These are phyloP conservation scores for Zaprionus tsacasi DNA, from an alignment of 1,140 invertebrate genomes.

Conservation along the genomic window DNA sequence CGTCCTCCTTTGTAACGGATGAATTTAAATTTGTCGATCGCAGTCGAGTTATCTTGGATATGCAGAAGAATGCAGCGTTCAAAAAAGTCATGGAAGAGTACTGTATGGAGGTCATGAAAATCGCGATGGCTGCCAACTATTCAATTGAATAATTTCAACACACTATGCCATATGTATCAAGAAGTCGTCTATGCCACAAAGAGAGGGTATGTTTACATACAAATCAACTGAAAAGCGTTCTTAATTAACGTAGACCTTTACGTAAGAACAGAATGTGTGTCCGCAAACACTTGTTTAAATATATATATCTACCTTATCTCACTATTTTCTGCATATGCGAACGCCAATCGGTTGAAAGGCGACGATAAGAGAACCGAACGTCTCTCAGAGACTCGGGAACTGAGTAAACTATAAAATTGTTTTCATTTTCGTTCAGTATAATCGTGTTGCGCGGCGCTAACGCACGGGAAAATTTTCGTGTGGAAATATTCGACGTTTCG, in stretches of 20 bases:
- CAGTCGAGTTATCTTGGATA: conserved; percentile 50
- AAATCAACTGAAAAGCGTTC: background rate
- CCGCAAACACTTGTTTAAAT: background rate
- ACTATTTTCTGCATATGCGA: conserved; percentile 14
- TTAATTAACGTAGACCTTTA: conserved; percentile 10
- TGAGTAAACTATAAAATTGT: conserved; percentile 32
- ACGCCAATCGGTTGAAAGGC: conserved; percentile 5
- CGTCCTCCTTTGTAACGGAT: conserved; percentile 53
- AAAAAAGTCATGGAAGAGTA: conserved; percentile 46
- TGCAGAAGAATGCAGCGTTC: conserved; percentile 59
- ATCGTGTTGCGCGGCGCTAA: conserved; percentile 37
- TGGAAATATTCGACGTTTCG: conserved; percentile 34
- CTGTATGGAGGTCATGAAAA: conserved; percentile 63
- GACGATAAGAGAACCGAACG: conserved; percentile 28
- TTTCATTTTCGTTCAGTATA: conserved; percentile 58
- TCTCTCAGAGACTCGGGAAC: conserved; percentile 32
- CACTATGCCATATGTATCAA: background rate
- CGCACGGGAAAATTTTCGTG: conserved; percentile 38
- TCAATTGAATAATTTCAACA: background rate
- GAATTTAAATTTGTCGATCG: conserved; percentile 72
- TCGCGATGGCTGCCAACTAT: conserved; percentile 32
- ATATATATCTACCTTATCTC: conserved; percentile 9
- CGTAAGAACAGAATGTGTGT: conserved; percentile 1
- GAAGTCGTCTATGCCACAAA: background rate
- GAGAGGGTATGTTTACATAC: background rate